Percentiles rank a stretch among this genome's conserved stretches.
phyloP scores from a whole-genome alignment of 2,797 vertebrate genomes.

The Vipera ursinii region DNA sequence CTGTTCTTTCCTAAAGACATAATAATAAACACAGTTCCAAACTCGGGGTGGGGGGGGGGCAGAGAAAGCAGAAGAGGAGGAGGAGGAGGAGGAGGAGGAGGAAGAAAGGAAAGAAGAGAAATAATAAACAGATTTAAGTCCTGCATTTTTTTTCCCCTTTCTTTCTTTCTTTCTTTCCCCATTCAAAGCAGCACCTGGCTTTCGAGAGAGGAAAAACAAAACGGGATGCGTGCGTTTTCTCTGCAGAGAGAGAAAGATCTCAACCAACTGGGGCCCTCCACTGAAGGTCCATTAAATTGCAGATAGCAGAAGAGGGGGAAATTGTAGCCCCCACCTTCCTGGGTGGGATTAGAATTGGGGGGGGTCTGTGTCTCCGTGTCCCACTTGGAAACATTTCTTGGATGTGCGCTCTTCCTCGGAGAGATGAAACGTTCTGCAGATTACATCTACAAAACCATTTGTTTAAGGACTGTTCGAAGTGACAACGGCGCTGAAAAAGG shows the following conservation, averaged over 20 bases:
- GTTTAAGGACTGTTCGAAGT: no score
- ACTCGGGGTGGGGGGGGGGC: not conserved
- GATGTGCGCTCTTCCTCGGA: not conserved
- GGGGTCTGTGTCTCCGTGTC: not conserved
- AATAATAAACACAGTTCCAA: not conserved
- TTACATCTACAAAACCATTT: not conserved
- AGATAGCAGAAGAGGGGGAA: not conserved
- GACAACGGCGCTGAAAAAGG: no score
- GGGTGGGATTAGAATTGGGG: not conserved
- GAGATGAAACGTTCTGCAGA: not conserved
- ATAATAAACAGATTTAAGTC: not conserved
- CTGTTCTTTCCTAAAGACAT: not conserved
- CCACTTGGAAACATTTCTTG: not conserved
- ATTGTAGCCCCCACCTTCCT: not conserved
- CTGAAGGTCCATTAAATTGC: not conserved
- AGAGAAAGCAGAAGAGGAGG: not conserved
- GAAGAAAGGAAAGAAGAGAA: not conserved
- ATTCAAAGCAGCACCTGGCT: conserved; percentile 11
- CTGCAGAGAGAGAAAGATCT: not conserved
- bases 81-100: not conserved
- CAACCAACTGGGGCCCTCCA: not conserved
- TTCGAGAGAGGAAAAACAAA: not conserved
- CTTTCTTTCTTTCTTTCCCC: not conserved
- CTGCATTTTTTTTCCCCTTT: no score
- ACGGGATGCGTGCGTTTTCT: not conserved